Conservation (phyloP, 1,140 invertebrate species). For the Magallana gigas region DNA sequence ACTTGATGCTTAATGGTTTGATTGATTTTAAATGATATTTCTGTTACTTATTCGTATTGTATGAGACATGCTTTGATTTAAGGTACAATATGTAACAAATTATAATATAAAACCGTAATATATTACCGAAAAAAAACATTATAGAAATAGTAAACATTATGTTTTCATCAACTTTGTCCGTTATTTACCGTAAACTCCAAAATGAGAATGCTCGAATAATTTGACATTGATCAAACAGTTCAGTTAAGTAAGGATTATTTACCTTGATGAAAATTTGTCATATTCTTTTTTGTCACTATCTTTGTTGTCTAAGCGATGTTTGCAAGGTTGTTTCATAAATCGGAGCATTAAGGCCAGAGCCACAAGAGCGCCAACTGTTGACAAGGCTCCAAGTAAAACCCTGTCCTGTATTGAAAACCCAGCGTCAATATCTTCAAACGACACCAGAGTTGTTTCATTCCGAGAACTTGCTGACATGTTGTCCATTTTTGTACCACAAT, state of each 20-base stretch:
- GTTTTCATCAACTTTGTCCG: too few relatives aligned
- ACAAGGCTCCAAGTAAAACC: background rate
- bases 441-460: background rate
- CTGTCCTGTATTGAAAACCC: background rate
- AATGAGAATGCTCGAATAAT: too few relatives aligned
- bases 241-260: background rate
- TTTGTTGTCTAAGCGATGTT: background rate
- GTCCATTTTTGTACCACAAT: background rate
- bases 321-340: conserved; percentile 19
- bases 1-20: too few relatives aligned
- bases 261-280: conserved; percentile 14
- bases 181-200: too few relatives aligned
- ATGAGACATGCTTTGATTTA: too few relatives aligned
- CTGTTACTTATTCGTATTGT: too few relatives aligned
- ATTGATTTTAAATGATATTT: too few relatives aligned
- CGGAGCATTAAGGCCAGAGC: background rate
- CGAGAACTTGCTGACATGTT: background rate
- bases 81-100: too few relatives aligned
- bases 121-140: too few relatives aligned
- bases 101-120: too few relatives aligned
- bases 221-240: too few relatives aligned
- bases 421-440: background rate
- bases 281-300: background rate
- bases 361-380: background rate
- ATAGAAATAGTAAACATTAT: too few relatives aligned